Conservation (phyloP, 2,797 vertebrate species). For the Oryzias sinensis region DNA sequence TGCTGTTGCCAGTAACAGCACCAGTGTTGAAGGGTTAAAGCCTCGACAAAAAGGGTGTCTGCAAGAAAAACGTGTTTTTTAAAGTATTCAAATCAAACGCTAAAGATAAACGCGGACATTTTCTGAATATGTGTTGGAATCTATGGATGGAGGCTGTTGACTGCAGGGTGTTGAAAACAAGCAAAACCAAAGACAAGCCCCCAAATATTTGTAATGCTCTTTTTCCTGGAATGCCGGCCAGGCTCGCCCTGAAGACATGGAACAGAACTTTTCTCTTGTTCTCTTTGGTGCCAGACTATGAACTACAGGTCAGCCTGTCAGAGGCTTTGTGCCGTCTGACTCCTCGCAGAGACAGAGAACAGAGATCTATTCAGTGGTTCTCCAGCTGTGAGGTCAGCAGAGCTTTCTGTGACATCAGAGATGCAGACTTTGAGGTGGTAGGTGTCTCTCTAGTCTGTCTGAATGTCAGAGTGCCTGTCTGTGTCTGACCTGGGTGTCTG, state of each 20-base stretch:
- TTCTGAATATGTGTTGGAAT: no score
- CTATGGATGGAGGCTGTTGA: no score
- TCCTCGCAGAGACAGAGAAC: conserved; percentile 37
- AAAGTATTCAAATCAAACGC: no score
- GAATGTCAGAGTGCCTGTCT: background rate
- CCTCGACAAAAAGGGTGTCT: no score
- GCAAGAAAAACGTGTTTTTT: no score
- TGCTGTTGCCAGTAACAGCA: no score
- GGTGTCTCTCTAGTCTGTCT: conserved; percentile 11
- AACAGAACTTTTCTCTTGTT: background rate
- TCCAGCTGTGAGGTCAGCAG: conserved; percentile 34
- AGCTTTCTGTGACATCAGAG: conserved; percentile 60
- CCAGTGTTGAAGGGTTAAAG: no score
- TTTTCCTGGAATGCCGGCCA: background rate
- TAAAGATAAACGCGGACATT: no score
- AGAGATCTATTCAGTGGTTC: conserved; percentile 59
- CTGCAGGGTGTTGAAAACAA: no score
- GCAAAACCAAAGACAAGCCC: background rate
- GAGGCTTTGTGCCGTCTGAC: conserved; percentile 69
- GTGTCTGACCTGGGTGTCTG: background rate
- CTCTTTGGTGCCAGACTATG: conserved; percentile 53
- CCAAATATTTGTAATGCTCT: background rate
- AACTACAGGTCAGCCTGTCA: conserved; percentile 67
- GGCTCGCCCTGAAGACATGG: background rate
- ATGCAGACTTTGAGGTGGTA: conserved; percentile 63